These are phyloP conservation scores for Ypsolopha scabrella DNA, from an alignment of 2,888 invertebrate species.

Conservation along the genomic window DNA sequence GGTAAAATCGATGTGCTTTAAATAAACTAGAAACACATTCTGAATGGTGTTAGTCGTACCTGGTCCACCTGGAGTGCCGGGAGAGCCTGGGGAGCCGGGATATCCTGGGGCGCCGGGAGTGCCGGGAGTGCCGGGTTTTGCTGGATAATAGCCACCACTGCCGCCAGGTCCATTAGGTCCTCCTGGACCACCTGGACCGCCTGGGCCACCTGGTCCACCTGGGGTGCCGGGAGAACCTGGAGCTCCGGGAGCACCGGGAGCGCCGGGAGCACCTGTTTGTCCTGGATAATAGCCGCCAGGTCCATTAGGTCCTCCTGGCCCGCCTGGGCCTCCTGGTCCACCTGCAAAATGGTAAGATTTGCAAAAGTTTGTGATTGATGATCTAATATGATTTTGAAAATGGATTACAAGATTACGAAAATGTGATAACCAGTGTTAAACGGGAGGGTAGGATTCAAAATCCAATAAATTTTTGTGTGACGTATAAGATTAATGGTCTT, in stretches of 20 bases:
- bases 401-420: not conserved
- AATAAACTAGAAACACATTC: too few species aligned
- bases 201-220: conserved; percentile 16
- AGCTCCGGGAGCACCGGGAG: conserved; percentile 11
- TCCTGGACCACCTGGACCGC: conserved; percentile 28
- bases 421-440: not conserved
- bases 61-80: conserved; percentile 43
- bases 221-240: conserved; percentile 14
- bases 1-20: too few species aligned
- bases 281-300: conserved; percentile 21
- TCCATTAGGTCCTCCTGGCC: conserved; percentile 7
- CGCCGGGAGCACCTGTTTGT: conserved; percentile 14
- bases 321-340: conserved; percentile 38
- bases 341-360: not conserved
- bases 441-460: not conserved
- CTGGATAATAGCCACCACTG: conserved; percentile 35
- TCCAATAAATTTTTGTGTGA: not conserved
- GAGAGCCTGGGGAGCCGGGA: conserved; percentile 22
- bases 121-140: conserved; percentile 15
- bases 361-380: not conserved
- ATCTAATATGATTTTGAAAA: not conserved
- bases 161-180: conserved; percentile 32
- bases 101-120: conserved; percentile 13
- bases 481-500: conserved; percentile 5
- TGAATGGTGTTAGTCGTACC: not conserved